Conservation (phyloP, 2,113 vertebrate species). For the Bubalus kerabau region DNA sequence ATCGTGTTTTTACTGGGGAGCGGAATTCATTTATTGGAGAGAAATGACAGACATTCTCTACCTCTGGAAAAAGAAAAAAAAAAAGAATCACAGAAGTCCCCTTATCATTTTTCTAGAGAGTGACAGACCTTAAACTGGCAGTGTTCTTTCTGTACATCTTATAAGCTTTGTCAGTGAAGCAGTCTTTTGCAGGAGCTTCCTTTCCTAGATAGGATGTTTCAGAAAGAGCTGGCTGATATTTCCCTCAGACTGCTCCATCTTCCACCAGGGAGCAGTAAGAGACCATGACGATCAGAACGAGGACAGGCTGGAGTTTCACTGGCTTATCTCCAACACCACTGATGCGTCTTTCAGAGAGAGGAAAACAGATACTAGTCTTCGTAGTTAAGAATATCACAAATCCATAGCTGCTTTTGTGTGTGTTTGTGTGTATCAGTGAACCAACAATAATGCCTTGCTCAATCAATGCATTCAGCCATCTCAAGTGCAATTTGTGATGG, state of each 20-base stretch:
- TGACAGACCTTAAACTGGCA: not conserved
- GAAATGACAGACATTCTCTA: not conserved
- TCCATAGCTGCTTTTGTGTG: not conserved
- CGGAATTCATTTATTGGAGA: not conserved
- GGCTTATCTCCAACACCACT: not conserved
- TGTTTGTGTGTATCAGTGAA: not conserved
- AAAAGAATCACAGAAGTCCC: not conserved
- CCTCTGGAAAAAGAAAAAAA: not conserved
- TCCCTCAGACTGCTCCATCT: not conserved
- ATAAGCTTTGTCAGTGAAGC: not conserved
- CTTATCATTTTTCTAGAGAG: not conserved
- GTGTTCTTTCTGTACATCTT: not conserved
- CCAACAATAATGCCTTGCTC: not conserved
- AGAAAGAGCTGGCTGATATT: not conserved
- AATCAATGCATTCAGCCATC: not conserved
- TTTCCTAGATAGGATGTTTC: not conserved
- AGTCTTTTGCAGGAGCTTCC: not conserved
- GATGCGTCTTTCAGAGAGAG: not conserved
- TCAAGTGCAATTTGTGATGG: constrained; percentile 41
- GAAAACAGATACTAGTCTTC: not conserved
- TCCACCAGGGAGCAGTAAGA: not conserved
- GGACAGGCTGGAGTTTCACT: not conserved
- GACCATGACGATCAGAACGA: not conserved
- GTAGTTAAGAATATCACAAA: not conserved
- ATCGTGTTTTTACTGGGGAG: not conserved